These are phyloP conservation scores for Staurois parvus DNA, from an alignment of 2,797 vertebrate species.

Conservation along the genomic window DNA sequence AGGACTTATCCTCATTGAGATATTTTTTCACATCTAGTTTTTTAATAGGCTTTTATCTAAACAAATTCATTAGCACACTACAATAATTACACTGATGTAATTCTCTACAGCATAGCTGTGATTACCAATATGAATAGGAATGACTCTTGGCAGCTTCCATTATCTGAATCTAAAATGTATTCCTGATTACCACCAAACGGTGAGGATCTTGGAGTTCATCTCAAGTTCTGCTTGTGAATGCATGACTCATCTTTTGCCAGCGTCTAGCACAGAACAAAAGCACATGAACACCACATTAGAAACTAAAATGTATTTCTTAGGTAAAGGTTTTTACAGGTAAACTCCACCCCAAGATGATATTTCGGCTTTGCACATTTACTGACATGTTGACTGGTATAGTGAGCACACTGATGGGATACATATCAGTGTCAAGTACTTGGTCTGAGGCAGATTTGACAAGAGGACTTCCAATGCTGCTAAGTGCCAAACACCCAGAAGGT, in stretches of 20 bases:
- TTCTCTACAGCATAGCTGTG: constrained; percentile 38
- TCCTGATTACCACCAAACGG: constrained; percentile 34
- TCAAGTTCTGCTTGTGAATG: constrained; percentile 6
- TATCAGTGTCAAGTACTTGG: too few relatives aligned
- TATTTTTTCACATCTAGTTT: constrained; percentile 34
- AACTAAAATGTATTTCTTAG: background rate
- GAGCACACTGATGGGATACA: too few relatives aligned
- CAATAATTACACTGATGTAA: constrained; percentile 51
- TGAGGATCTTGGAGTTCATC: constrained; percentile 33
- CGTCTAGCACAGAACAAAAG: background rate
- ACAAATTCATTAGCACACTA: constrained; percentile 49
- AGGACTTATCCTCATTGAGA: constrained; percentile 32
- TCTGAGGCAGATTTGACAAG: too few relatives aligned
- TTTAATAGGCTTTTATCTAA: constrained; percentile 59
- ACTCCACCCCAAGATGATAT: too few relatives aligned
- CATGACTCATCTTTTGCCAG: background rate
- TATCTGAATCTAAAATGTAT: constrained; percentile 50
- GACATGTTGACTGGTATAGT: too few relatives aligned
- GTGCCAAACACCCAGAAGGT: too few relatives aligned
- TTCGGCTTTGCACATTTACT: too few relatives aligned
- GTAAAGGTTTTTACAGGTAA: too few relatives aligned
- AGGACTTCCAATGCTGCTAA: too few relatives aligned
- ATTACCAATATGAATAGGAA: constrained; percentile 52
- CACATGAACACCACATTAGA: background rate
- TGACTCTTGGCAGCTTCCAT: constrained; percentile 34